phyloP scores from a whole-genome alignment of 1,140 invertebrate genomes.

The Ostrea denselamellosa region DNA sequence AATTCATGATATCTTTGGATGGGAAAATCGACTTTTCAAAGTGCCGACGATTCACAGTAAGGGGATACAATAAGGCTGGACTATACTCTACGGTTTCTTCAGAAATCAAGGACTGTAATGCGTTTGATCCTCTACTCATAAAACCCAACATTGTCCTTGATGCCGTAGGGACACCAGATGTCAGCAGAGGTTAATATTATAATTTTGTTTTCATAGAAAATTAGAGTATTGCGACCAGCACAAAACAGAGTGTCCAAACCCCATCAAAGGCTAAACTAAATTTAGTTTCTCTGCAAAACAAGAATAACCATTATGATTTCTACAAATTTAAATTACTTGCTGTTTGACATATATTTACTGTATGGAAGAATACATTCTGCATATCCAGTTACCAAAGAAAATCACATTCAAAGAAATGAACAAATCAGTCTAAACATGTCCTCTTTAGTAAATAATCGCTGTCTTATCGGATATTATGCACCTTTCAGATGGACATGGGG shows the following conservation, averaged over 20 bases:
- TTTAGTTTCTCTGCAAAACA: too few species aligned
- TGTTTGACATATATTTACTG: too few species aligned
- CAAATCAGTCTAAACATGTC: too few species aligned
- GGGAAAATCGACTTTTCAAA: slow-evolving; percentile 55
- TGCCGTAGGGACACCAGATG: slow-evolving; percentile 47
- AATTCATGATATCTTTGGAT: slow-evolving; percentile 43
- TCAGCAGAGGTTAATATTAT: not conserved
- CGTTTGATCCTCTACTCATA: slow-evolving; percentile 54
- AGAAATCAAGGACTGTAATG: slow-evolving; percentile 56
- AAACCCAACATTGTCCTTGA: slow-evolving; percentile 56
- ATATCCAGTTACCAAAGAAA: too few species aligned
- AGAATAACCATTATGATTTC: too few species aligned
- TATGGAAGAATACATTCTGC: too few species aligned
- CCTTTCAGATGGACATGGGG: slow-evolving; percentile 44
- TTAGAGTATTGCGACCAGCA: not conserved
- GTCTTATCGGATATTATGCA: too few species aligned
- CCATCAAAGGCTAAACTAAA: too few species aligned
- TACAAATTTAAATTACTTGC: too few species aligned
- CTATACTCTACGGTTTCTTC: slow-evolving; percentile 49
- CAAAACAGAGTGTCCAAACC: too few species aligned
- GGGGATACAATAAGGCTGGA: slow-evolving; percentile 57
- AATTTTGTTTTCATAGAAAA: not conserved
- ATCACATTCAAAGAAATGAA: too few species aligned
- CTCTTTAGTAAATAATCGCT: too few species aligned
- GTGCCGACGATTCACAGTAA: slow-evolving; percentile 54